Percentiles rank a stretch among this genome's conserved stretches.
These are phyloP conservation scores for Lindbergichthys nudifrons DNA, from an alignment of 2,797 vertebrate genomes.

Conservation along the genomic window DNA sequence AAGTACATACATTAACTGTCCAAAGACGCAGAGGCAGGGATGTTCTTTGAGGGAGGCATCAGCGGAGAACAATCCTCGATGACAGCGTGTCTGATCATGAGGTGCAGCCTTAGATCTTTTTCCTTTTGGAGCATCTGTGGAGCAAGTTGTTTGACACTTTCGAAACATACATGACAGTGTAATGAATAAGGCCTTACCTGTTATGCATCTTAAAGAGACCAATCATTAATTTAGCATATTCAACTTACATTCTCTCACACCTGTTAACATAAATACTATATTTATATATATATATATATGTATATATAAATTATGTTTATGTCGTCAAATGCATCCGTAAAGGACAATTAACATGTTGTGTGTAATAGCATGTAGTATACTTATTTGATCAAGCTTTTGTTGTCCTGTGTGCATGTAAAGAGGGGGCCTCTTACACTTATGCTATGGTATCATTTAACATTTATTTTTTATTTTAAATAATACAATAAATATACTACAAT, in stretches of 20 bases:
- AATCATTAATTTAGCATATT: constrained; percentile 17
- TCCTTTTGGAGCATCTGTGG: constrained; percentile 33
- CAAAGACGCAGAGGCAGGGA: constrained; percentile 9
- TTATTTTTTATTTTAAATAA: constrained; percentile 89
- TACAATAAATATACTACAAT: constrained; percentile 92
- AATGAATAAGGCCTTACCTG: constrained; percentile 6
- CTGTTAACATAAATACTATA: constrained; percentile 15
- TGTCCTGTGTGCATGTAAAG: constrained; percentile 74
- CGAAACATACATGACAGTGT: constrained; percentile 4
- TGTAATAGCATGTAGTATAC: constrained; percentile 37
- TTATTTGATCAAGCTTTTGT: constrained; percentile 24
- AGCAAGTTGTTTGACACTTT: constrained; percentile 32
- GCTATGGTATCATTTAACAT: constrained; percentile 88
- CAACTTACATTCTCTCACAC: constrained; percentile 25
- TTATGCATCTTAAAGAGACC: constrained; percentile 7
- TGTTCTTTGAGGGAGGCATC: constrained; percentile 19
- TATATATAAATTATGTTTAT: background rate
- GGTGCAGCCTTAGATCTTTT: constrained; percentile 15
- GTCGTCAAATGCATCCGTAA: constrained; percentile 14
- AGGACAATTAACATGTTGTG: constrained; percentile 10
- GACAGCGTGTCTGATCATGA: constrained; percentile 9
- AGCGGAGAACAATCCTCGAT: constrained; percentile 11
- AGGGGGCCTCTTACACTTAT: constrained; percentile 83
- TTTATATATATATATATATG: too few species aligned
- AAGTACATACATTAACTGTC: constrained; percentile 28